These are phyloP conservation scores for Parnassius mnemosyne DNA, from an alignment of 2,888 invertebrate genomes.

Conservation along the genomic window DNA sequence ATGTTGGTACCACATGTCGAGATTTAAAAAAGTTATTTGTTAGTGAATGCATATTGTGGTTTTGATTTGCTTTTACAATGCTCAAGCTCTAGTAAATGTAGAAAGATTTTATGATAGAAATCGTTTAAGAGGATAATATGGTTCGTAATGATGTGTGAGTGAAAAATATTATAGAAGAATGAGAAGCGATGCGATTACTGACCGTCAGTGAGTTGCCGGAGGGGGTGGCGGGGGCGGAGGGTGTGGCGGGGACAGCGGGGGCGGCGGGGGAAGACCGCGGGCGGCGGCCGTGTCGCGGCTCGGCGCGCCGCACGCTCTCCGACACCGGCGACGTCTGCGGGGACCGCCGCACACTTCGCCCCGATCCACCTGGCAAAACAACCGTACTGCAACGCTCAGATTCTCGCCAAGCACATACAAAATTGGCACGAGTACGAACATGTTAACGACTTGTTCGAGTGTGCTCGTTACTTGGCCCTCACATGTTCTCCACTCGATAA, in stretches of 20 bases:
- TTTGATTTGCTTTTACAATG: too few species aligned
- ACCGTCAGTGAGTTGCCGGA: conserved; percentile 65
- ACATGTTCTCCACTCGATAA: too few species aligned
- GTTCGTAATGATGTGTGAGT: too few species aligned
- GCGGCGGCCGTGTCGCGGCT: conserved; percentile 50
- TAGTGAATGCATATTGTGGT: too few species aligned
- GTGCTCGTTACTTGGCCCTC: too few species aligned
- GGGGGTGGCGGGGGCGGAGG: conserved; percentile 45
- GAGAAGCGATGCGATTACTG: conserved; percentile 1
- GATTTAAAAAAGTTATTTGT: too few species aligned
- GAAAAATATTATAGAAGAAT: too few species aligned
- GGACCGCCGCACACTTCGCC: conserved; percentile 62
- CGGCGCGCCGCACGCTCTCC: conserved; percentile 52
- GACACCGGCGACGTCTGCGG: conserved; percentile 43
- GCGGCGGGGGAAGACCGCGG: conserved; percentile 48
- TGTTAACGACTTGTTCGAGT: too few species aligned
- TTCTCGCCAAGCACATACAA: neutral
- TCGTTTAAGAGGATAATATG: too few species aligned
- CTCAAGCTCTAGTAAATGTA: too few species aligned
- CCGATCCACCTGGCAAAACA: conserved; percentile 65
- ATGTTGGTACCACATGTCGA: too few species aligned
- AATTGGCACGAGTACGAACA: conserved; percentile 9
- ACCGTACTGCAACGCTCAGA: neutral
- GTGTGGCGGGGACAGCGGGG: conserved; percentile 49
- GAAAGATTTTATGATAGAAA: too few species aligned